Evolutionary conservation across 2,888 invertebrate species (phyloP), one percentile per base, ranked within the genome.

Genomic region (Monopis laevigella): DNA sequence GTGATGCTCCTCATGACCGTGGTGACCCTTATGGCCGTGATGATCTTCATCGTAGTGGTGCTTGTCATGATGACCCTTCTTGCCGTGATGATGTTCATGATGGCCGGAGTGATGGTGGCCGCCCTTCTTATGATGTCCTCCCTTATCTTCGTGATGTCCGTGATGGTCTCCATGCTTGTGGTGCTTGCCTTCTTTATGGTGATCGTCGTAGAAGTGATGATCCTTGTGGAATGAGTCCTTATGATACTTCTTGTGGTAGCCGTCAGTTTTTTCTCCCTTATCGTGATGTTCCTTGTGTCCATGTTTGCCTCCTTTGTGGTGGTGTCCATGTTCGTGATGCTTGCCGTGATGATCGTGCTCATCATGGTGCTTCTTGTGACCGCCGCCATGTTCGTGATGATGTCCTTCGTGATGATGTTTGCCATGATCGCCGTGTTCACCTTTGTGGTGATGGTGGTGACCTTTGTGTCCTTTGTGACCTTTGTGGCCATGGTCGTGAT

Each of bases 161-260:
- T 80, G 72, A 46, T 78, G 78, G 14, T 80, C 50, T 0, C 78
- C 78, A 27, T 80, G 72, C 44, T 80, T 80, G 51, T 80, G 78
- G 35, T 80, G 78, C 49, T 80, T 78, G 55, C 78, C 78, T 57
- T 72, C 74, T 8, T 72, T 54, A 44, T 78, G 78, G 45, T 78
- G 66, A 51, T 69, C 78, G 54, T 77, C 78, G 54, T 78, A 75
- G 55, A 77, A 78, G 66, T 78, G 75, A 46, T 78, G 78, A 47
- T 78, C 77, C 56, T 78, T 78, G 49, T 78, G 74, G 69, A 65
- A 78, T 57, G 64, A 59, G 45, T 78, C 78, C 54, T 78, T 78
- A 42, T 78, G 78, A 55, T 74, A 74, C 44, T 78, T 78, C 63
- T 78, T 78, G 58, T 78, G 78, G 56, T 62, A 78, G 7, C 78